Evolutionary conservation across 2,797 vertebrate species (phyloP), one percentile per base, ranked within the genome.

Genomic region (Clarias fuscus): DNA sequence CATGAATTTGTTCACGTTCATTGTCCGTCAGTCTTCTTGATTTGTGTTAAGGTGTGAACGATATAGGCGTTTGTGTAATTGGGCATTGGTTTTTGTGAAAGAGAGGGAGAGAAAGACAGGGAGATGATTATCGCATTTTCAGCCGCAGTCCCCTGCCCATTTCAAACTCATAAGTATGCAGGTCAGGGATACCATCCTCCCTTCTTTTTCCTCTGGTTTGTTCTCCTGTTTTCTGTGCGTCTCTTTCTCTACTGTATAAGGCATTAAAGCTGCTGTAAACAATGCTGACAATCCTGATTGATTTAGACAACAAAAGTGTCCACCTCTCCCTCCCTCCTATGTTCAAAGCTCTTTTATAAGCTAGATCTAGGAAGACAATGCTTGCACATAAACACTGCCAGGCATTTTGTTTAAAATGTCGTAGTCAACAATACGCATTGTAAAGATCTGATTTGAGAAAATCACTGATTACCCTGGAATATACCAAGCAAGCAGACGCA

Each of bases 161-260:
- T 40, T 80, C 84, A 82, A 40, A 64, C 43, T 89, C 71, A 86
- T 67, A 83, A 76, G 86, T 82, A 84, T 85, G 53, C 83, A 56
- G 79, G 70, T 89, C 79, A 85, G 73, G 75, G 30, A 85, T 53
- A 79, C 89, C 30, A 86, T 65, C 59, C 30, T 86, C 48, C 43
- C 48, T 30, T 77, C 67, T 65, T 84, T 86, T 24, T 85, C 4
- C 4, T 56, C 33, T 24, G 15, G 48, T 56, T 48, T 75, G 48
- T 15, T 27, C 71, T 64, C 67, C 33, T 58, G 56, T 5, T 48
- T 27, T 81, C 64, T 82, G 68, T 90, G 6, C 0, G 65, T 22
- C 61, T 79, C 83, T 73, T 85, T 72, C 78, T 82, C 77, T 88
- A 77, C 53, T 58, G 75, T 77, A 33, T 58, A 33, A 30, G 18